Evolutionary conservation across 2,888 invertebrate genomes (phyloP).

Genomic region (Taphrorychus bicolor): DNA sequence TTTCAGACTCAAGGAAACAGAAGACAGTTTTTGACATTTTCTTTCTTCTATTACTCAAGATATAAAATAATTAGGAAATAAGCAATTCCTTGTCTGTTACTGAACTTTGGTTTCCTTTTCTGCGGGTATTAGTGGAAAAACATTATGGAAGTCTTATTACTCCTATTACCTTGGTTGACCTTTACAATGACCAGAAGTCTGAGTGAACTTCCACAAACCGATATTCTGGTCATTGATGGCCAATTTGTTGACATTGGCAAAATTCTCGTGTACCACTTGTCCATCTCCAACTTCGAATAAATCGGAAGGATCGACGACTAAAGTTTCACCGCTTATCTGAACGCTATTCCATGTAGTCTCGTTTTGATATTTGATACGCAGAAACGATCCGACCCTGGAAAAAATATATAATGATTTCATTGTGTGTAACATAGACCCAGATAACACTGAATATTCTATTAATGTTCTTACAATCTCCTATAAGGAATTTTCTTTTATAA

Average conservation of each 20-base stretch:
- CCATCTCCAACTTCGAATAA: conserved; percentile 47
- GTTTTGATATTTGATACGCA: conserved; percentile 44
- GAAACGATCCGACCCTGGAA: conserved; percentile 43
- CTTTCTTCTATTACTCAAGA: too few relatives aligned
- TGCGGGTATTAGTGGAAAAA: too few relatives aligned
- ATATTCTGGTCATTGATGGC: conserved; percentile 77
- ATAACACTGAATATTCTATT: too few relatives aligned
- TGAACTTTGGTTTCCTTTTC: too few relatives aligned
- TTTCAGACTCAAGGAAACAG: too few relatives aligned
- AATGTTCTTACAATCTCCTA: too few relatives aligned
- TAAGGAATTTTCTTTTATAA: too few relatives aligned
- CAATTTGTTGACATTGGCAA: conserved; percentile 82
- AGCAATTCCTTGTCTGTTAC: too few relatives aligned
- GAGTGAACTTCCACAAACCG: conserved; percentile 88
- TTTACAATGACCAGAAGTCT: conserved; percentile 64
- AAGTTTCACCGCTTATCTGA: conserved; percentile 34
- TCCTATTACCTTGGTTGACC: conserved; percentile 51
- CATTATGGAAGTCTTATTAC: not conserved
- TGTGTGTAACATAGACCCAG: too few relatives aligned
- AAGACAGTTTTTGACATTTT: too few relatives aligned
- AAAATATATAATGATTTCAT: conserved; percentile 43
- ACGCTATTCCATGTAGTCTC: conserved; percentile 32
- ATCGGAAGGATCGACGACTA: conserved; percentile 42
- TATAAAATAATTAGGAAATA: too few relatives aligned
- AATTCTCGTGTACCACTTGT: conserved; percentile 50